Base-by-base conservation (phyloP, 2,113 vertebrate species). In the Myrmophylax atrothorax region DNA sequence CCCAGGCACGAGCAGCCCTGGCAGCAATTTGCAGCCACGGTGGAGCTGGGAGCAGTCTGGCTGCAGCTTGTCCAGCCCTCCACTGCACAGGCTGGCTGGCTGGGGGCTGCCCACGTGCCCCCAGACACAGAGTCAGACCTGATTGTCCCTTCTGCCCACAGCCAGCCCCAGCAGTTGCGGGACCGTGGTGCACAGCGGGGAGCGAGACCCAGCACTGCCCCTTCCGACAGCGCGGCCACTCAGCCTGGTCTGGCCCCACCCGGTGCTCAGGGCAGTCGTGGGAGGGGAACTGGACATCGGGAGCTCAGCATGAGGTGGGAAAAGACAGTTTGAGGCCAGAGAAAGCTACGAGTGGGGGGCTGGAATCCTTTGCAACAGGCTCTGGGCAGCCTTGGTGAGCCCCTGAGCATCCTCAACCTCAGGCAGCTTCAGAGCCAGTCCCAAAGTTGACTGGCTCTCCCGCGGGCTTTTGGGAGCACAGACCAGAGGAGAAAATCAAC, bases 391-490 rank as follows among this genome's bases (percentile, higher is more conserved):
- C 64, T 86, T 49, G 20, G 68, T 3, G 50, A 95, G 95, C 79
- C 70, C 69, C 78, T 74, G 66, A 92, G 92, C 85, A 93, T 80
- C 92, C 69, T 66, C 9, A 18, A 83, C 66, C 82, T 86, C 80
- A 86, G 93, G 88, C 56, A 93, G 92, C 95, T 96, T 95, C 90
- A 91, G 89, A 97, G 81, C 86, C 97, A 95, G 94, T 80, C 93
- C 67, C 82, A 88, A 69, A 88, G 56, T 91, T 47, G 90, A 80
- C 63, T 15, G 83, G 89, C 87, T 95, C 75, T 95, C 93, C 91
- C 9, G 3, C 3, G 4, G 86, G 64, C 93, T 84, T 94, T 94
- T 52, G 55, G 59, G 64, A 94, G 91, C 76, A 96, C 94, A 93
- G 90, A 82, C 69, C 97, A 96, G 94, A 94, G 92, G 44, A 96